phyloP scores from a whole-genome alignment of 1,140 invertebrate species.

The Mizuhopecten yessoensis region DNA sequence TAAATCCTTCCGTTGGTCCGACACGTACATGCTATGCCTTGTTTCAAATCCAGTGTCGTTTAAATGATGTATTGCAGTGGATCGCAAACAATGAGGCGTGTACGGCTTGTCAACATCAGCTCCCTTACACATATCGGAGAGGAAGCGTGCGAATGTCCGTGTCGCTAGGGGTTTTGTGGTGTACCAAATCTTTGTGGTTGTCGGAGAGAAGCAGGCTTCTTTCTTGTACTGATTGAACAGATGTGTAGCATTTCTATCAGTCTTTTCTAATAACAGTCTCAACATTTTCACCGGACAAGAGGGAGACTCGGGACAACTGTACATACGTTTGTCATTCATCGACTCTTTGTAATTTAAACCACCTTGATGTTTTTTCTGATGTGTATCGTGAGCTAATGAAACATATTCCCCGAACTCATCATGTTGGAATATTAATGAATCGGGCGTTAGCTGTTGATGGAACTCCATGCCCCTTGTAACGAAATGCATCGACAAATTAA shows the following conservation, averaged over 20 bases:
- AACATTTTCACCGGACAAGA: constrained; percentile 32
- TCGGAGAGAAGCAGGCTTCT: neutral
- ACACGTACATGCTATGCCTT: neutral
- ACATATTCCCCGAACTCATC: constrained; percentile 17
- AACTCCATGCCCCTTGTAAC: constrained; percentile 21
- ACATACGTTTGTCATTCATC: constrained; percentile 7
- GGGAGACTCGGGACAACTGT: neutral
- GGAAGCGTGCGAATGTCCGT: constrained; percentile 10
- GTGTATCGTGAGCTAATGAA: neutral
- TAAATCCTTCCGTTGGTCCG: neutral
- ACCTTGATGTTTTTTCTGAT: neutral
- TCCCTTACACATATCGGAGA: neutral
- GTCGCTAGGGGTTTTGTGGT: neutral
- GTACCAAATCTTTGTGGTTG: neutral
- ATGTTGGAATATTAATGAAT: neutral
- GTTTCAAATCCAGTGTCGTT: neutral
- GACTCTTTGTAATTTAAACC: neutral
- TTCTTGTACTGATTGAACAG: neutral
- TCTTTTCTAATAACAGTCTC: neutral
- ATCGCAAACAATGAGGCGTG: neutral
- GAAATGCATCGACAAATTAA: neutral
- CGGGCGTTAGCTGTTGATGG: neutral
- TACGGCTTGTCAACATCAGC: neutral
- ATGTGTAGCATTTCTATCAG: neutral
- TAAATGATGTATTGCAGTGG: neutral